Evolutionary conservation across 1,140 invertebrate genomes (phyloP).

Genomic region (Prorops nasuta): DNA sequence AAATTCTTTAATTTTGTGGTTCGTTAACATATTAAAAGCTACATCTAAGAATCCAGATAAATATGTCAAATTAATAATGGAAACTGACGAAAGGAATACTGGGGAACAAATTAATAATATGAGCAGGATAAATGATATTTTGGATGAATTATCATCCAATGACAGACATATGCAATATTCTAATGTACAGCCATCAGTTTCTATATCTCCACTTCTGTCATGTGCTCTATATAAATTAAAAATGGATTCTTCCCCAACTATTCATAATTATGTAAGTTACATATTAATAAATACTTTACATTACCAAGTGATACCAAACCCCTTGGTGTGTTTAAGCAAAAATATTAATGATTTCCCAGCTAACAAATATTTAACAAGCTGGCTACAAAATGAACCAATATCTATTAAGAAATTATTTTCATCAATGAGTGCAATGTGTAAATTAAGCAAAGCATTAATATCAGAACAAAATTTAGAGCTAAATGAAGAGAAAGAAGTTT

Average conservation of each 20-base stretch:
- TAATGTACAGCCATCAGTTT: slow-evolving; percentile 15
- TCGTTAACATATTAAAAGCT: slow-evolving; percentile 37
- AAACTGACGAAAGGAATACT: slow-evolving; percentile 27
- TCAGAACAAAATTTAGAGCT: slow-evolving; percentile 14
- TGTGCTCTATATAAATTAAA: slow-evolving; percentile 35
- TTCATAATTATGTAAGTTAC: slow-evolving; percentile 32
- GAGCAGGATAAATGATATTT: slow-evolving; percentile 23
- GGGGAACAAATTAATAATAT: slow-evolving; percentile 17
- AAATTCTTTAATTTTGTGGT: slow-evolving; percentile 34
- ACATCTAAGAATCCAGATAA: slow-evolving; percentile 31
- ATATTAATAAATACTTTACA: slow-evolving; percentile 40
- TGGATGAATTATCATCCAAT: not conserved
- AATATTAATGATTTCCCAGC: slow-evolving; percentile 25
- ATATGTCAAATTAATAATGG: slow-evolving; percentile 31
- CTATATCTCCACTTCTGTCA: slow-evolving; percentile 36
- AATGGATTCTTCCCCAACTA: slow-evolving; percentile 19
- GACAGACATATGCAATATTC: slow-evolving; percentile 7
- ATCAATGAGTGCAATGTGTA: slow-evolving; percentile 13
- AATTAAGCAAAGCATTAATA: slow-evolving; percentile 27
- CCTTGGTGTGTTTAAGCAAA: slow-evolving; percentile 29
- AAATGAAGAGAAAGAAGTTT: no score
- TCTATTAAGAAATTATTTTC: slow-evolving; percentile 18
- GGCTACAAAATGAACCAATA: slow-evolving; percentile 16
- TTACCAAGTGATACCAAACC: slow-evolving; percentile 35
- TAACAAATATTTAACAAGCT: slow-evolving; percentile 34